Evolutionary conservation across 92 coral and sea anemone species (phyloP).

Genomic region (Umimayanthus kanabou): DNA sequence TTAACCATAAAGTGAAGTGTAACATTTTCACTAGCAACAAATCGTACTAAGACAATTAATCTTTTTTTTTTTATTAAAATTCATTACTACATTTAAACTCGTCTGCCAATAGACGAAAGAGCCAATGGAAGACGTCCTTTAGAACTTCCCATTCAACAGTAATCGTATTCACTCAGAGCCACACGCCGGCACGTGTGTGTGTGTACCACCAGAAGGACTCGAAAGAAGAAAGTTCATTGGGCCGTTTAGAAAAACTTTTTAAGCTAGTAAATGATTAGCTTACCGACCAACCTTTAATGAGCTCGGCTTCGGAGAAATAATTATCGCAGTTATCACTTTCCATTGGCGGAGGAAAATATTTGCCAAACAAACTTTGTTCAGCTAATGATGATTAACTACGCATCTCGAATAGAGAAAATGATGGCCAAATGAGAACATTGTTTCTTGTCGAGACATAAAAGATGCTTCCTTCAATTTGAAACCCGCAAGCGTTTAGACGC

Average conservation of each 20-base stretch:
- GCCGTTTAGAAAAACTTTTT: constrained; percentile 68
- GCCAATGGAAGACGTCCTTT: constrained; percentile 62
- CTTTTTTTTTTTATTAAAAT: constrained; percentile 73
- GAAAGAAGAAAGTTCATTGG: constrained; percentile 60
- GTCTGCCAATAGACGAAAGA: constrained; percentile 60
- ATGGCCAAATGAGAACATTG: constrained; percentile 47
- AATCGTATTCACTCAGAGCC: constrained; percentile 72
- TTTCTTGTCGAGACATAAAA: constrained; percentile 28
- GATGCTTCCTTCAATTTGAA: constrained; percentile 1
- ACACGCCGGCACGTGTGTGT: constrained; percentile 85
- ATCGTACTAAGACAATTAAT: constrained; percentile 77
- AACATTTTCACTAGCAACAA: constrained; percentile 81
- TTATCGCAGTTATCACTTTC: constrained; percentile 69
- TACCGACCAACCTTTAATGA: constrained; percentile 76
- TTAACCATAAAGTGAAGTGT: constrained; percentile 70
- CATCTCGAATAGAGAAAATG: constrained; percentile 57
- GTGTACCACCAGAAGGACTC: constrained; percentile 50
- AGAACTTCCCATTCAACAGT: constrained; percentile 62
- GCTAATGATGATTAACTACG: constrained; percentile 80
- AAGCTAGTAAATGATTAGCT: constrained; percentile 81
- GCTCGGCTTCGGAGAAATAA: constrained; percentile 77
- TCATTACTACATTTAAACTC: constrained; percentile 89
- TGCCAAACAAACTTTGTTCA: constrained; percentile 79
- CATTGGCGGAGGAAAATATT: constrained; percentile 75
- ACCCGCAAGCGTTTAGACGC: constrained; percentile 18